Conservation (phyloP, 1,140 invertebrate species). For the Megalonaias nervosa region DNA sequence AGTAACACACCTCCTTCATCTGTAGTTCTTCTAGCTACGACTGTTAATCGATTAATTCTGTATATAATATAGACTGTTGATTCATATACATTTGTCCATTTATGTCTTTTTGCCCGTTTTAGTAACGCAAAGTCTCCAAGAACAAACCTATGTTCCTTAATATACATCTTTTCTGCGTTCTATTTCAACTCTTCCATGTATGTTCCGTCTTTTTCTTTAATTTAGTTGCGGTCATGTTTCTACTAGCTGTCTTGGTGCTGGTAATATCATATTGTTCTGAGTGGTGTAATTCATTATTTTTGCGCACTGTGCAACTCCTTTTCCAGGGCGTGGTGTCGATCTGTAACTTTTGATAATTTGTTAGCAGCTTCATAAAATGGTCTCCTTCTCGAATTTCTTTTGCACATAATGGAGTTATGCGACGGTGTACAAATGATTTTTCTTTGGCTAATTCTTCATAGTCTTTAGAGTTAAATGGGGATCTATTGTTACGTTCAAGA, state of each 20-base stretch:
- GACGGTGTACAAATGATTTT: slow-evolving; percentile 28
- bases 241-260: not conserved
- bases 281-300: slow-evolving; percentile 1
- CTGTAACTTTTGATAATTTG: slow-evolving; percentile 28
- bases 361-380: slow-evolving; percentile 27
- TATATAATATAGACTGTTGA: too few species aligned
- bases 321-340: slow-evolving; percentile 29
- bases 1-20: too few species aligned
- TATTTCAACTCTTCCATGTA: too few species aligned
- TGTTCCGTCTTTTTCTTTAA: too few species aligned
- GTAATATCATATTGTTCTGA: slow-evolving; percentile 6
- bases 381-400: slow-evolving; percentile 39
- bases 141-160: too few species aligned
- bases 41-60: too few species aligned
- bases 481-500: slow-evolving; percentile 41
- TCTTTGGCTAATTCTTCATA: slow-evolving; percentile 28
- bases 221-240: too few species aligned
- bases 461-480: slow-evolving; percentile 35
- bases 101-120: too few species aligned
- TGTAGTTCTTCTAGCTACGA: too few species aligned
- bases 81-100: too few species aligned
- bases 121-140: too few species aligned
- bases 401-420: slow-evolving; percentile 37
- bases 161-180: too few species aligned
- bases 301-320: slow-evolving; percentile 3